Evolutionary conservation across 1,140 invertebrate species (phyloP).

Genomic region (Pogonus chalceus): DNA sequence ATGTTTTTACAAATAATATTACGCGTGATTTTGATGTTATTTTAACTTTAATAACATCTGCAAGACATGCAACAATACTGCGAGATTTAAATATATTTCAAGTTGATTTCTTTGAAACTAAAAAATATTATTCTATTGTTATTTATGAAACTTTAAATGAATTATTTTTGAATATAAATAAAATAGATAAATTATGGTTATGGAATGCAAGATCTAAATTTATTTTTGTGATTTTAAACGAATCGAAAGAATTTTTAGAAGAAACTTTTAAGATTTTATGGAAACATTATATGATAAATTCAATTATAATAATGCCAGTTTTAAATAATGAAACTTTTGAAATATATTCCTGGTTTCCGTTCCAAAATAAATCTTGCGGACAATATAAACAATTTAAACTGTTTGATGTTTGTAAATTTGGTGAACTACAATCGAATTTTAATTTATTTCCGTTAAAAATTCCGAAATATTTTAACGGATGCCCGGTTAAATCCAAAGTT

Average conservation of each 20-base stretch:
- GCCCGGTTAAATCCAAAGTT: not conserved
- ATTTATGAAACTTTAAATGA: not conserved
- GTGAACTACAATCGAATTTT: not conserved
- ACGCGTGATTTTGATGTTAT: not conserved
- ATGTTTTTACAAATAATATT: not conserved
- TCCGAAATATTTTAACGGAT: not conserved
- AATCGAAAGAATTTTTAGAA: not conserved
- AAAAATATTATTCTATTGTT: not conserved
- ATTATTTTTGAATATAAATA: not conserved
- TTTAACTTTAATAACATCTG: not conserved
- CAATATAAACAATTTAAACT: not conserved
- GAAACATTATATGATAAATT: not conserved
- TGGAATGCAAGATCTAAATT: constrained; percentile 11
- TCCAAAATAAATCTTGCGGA: not conserved
- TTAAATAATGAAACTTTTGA: not conserved
- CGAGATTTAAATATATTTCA: not conserved
- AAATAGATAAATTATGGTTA: too few relatives aligned
- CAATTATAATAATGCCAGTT: not conserved
- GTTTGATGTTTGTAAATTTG: not conserved
- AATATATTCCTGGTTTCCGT: not conserved
- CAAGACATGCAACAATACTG: not conserved
- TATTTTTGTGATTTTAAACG: not conserved
- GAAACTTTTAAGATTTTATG: not conserved
- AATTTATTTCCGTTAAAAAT: not conserved
- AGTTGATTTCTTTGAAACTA: not conserved